Percentiles rank a stretch among this genome's conserved stretches.
These are phyloP conservation scores for Pelagia noctiluca DNA, from an alignment of 30 jellyfish, hydroid and myxozoan genomes.

Conservation along the genomic window DNA sequence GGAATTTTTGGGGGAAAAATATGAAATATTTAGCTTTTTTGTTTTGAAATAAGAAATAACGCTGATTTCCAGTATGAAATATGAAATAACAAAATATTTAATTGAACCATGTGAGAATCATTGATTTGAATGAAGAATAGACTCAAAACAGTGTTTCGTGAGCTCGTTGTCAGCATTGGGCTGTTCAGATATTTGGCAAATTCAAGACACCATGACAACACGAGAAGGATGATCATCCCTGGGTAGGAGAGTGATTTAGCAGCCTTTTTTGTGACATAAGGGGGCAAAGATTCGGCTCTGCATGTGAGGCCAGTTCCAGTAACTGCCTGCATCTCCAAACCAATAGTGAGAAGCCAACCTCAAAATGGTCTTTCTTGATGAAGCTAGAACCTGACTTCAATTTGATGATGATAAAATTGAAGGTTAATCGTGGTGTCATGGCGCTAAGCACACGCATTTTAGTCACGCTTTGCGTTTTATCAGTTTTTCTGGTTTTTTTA, in stretches of 20 bases:
- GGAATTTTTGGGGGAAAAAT: background rate
- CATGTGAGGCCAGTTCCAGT: slow-evolving; percentile 5
- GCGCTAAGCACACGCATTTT: too few species aligned
- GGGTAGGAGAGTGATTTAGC: too few species aligned
- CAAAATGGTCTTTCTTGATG: background rate
- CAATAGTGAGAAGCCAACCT: background rate
- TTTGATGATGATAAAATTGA: too few species aligned
- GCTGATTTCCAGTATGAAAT: background rate
- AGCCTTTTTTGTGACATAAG: too few species aligned
- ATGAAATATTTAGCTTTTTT: too few species aligned
- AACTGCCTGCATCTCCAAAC: background rate
- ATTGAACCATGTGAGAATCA: background rate
- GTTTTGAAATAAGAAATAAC: background rate
- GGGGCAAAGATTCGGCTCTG: too few species aligned
- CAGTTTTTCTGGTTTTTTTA: too few species aligned
- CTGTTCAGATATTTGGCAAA: background rate
- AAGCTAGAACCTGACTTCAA: too few species aligned
- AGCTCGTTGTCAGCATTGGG: background rate
- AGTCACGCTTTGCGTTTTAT: too few species aligned
- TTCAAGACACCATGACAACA: background rate
- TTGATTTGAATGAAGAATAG: background rate
- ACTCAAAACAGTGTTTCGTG: background rate
- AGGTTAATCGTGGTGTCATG: too few species aligned
- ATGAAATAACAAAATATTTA: too few species aligned
- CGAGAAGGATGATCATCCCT: slow-evolving; percentile 1